Base-by-base conservation (phyloP, 2,888 invertebrate genomes). In the Alitta virens region DNA sequence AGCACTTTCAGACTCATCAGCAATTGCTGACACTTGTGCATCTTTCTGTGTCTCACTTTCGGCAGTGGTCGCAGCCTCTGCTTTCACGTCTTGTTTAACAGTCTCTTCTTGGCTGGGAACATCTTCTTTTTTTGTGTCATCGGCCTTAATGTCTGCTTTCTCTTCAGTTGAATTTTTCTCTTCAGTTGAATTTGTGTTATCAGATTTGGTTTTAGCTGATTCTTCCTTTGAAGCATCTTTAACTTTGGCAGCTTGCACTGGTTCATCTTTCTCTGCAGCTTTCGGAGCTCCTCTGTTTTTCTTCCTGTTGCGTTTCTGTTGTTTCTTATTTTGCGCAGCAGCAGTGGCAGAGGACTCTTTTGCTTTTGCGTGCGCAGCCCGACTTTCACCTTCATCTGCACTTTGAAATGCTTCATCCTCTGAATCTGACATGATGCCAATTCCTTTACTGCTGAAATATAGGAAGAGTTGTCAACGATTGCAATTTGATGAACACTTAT, bases 341-440 rank as follows among this genome's bases (percentile, higher is more conserved):
- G n/a, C 52, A 0, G 26, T 26, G 23, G 5, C 40, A 55, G 1
- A 27, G 9, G 27, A n/a, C 21, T 18, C 18, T 55, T 27, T 38
- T n/a, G 33, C 7, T 3, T 23, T 23, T 33, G 25, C 40, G 9
- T 2, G 7, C 2, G 46, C 46, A 5, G 46, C 46, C 21, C 5
- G 18, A n/a, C 64, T 65, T 42, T 76, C 76, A 12, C 76, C 77
- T 68, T 79, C 79, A 71, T 78, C 79, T 51, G 79, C 79, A 75
- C 79, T 79, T 26, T 76, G 74, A 72, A 78, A 79, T 23, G 75
- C 75, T 46, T 78, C 75, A 54, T 74, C 75, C 1, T 63, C 63
- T 21, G 63, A 49, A 21, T 63, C 63, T 16, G 58, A 56, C 63
- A 63, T 63, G 33, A 16, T 55, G 33, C n/a, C n/a, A n/a, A n/a